Percentiles rank a stretch among this genome's conserved stretches.
Conservation (phyloP, 2,888 invertebrate genomes). For the Gortyna flavago region DNA sequence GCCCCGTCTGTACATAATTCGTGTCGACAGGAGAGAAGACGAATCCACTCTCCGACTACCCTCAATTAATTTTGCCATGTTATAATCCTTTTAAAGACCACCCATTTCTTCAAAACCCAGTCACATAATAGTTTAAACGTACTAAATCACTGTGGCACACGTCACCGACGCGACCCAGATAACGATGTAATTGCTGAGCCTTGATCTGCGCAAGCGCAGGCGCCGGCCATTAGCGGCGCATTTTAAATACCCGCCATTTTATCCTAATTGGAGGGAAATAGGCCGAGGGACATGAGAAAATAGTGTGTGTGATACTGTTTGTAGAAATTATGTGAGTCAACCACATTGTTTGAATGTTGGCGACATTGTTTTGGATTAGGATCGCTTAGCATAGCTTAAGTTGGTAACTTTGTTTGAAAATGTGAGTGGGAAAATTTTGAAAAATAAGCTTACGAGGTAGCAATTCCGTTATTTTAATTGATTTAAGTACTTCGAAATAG, state of each 20-base stretch:
- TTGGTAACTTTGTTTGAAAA: neutral
- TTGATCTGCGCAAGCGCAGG: constrained; percentile 68
- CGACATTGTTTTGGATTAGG: constrained; percentile 26
- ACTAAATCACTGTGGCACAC: constrained; percentile 57
- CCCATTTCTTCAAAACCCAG: constrained; percentile 46
- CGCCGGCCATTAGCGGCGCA: constrained; percentile 69
- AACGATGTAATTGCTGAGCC: constrained; percentile 67
- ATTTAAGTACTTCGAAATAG: neutral
- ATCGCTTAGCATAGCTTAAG: neutral
- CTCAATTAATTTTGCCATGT: neutral
- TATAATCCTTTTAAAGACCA: constrained; percentile 9
- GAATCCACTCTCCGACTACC: neutral
- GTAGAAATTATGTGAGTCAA: constrained; percentile 43
- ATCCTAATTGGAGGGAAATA: constrained; percentile 68
- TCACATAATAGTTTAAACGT: constrained; percentile 33
- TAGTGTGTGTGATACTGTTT: constrained; percentile 53
- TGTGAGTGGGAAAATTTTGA: neutral
- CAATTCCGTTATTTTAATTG: neutral
- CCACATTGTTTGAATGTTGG: constrained; percentile 42
- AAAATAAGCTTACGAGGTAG: neutral
- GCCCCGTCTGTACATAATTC: neutral
- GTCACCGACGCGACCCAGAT: constrained; percentile 65
- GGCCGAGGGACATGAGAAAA: constrained; percentile 63
- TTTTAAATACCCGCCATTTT: constrained; percentile 68
- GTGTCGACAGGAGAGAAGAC: neutral